These are phyloP conservation scores for Vulpes lagopus DNA, from an alignment of 2,113 vertebrate species.

Conservation along the genomic window DNA sequence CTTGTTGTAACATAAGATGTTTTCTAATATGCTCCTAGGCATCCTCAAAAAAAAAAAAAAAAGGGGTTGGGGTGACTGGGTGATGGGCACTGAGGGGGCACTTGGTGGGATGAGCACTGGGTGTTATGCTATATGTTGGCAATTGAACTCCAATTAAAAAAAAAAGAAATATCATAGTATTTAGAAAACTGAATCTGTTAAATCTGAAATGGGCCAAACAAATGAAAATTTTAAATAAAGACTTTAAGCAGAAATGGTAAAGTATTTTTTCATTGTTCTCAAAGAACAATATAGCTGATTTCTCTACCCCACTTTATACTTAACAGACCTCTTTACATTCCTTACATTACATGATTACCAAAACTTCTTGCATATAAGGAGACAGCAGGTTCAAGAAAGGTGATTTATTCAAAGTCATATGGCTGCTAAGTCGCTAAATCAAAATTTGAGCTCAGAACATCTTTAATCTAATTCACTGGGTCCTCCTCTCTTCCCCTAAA, in stretches of 20 bases:
- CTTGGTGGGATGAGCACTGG: too few species aligned
- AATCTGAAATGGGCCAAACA: background rate
- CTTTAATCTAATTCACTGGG: background rate
- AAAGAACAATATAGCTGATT: background rate
- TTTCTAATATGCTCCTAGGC: too few species aligned
- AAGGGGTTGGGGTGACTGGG: too few species aligned
- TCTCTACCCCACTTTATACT: background rate
- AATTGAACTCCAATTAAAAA: too few species aligned
- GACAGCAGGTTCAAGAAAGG: background rate
- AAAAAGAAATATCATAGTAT: background rate
- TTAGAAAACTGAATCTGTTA: background rate
- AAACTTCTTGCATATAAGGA: background rate
- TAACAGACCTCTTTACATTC: background rate
- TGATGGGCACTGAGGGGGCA: too few species aligned
- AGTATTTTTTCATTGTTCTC: background rate
- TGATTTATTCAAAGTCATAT: background rate
- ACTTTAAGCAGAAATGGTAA: background rate
- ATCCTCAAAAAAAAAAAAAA: too few species aligned
- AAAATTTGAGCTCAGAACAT: background rate
- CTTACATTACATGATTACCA: background rate
- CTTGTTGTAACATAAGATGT: too few species aligned
- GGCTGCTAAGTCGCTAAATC: background rate
- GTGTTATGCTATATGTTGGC: too few species aligned
- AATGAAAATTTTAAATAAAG: background rate
- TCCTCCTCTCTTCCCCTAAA: fast-evolving